Evolutionary conservation across 2,888 invertebrate genomes (phyloP).

Genomic region (Hyposoter dolosus): DNA sequence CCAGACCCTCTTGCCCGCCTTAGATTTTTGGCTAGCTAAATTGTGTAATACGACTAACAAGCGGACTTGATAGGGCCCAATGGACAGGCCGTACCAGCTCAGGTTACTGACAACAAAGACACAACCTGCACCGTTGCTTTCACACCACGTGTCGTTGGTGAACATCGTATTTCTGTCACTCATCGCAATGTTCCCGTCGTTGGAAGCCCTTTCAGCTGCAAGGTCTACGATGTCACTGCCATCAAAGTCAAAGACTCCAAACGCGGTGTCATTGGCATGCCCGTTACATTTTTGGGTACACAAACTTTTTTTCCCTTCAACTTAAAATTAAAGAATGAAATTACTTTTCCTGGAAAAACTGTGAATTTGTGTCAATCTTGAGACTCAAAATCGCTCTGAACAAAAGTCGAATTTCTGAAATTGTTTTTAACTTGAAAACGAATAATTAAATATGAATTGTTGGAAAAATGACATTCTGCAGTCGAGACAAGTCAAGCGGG

Average conservation of each 20-base stretch:
- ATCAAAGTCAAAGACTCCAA: conserved; percentile 97
- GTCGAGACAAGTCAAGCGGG: conserved; percentile 99
- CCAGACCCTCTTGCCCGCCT: conserved; percentile 66
- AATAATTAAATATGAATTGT: conserved; percentile 20
- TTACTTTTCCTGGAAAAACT: too few species aligned
- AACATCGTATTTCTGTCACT: conserved; percentile 95
- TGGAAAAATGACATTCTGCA: conserved; percentile 79
- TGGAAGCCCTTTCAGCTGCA: conserved; percentile 97
- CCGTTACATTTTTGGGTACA: conserved; percentile 95
- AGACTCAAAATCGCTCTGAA: too few species aligned
- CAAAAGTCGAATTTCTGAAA: too few species aligned
- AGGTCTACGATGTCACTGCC: conserved; percentile 97
- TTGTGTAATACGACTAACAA: conserved; percentile 83
- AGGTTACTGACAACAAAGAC: conserved; percentile 93
- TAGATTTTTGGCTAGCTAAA: conserved; percentile 76
- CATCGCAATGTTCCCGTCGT: conserved; percentile 93
- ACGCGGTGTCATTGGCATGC: conserved; percentile 94
- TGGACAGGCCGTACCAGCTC: conserved; percentile 95
- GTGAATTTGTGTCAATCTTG: too few species aligned
- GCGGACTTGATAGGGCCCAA: conserved; percentile 92
- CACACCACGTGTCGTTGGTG: conserved; percentile 95
- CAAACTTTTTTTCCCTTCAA: conserved; percentile 18
- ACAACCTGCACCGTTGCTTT: conserved; percentile 96
- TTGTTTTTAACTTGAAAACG: background rate
- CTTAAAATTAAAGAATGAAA: background rate